Conservation (phyloP, 2,888 invertebrate genomes). For the Apantesis nais region DNA sequence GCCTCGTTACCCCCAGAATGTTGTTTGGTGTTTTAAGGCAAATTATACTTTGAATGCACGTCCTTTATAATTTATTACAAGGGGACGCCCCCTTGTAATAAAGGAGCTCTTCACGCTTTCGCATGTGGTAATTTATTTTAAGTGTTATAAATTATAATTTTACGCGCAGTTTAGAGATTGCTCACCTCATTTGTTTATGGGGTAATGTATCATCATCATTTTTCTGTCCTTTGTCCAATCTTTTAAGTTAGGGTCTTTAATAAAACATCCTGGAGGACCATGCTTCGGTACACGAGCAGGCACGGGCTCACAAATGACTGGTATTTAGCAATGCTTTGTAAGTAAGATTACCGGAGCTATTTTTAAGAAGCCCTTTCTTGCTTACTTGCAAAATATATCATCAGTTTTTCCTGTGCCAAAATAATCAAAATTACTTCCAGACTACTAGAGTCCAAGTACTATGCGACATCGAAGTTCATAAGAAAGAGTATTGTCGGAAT, state of each 20-base stretch:
- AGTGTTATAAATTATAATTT: slow-evolving; percentile 16
- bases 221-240: background rate
- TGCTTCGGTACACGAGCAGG: too few relatives aligned
- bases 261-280: background rate
- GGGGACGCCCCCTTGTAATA: background rate
- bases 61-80: slow-evolving; percentile 17
- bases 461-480: too few relatives aligned
- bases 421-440: too few relatives aligned
- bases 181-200: background rate
- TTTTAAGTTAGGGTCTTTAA: background rate
- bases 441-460: too few relatives aligned
- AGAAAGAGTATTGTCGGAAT: too few relatives aligned
- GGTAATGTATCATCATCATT: background rate
- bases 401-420: too few relatives aligned
- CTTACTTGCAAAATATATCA: too few relatives aligned
- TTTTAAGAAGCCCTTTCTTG: too few relatives aligned
- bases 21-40: slow-evolving; percentile 43
- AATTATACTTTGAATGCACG: slow-evolving; percentile 42
- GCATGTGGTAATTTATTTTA: slow-evolving; percentile 17
- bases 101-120: slow-evolving; percentile 2
- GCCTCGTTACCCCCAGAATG: slow-evolving; percentile 26
- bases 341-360: too few relatives aligned
- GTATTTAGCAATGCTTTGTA: too few relatives aligned
- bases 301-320: too few relatives aligned
- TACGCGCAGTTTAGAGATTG: slow-evolving; percentile 2